phyloP scores from a whole-genome alignment of 1,140 invertebrate species.

The Brachionus calyciflorus region DNA sequence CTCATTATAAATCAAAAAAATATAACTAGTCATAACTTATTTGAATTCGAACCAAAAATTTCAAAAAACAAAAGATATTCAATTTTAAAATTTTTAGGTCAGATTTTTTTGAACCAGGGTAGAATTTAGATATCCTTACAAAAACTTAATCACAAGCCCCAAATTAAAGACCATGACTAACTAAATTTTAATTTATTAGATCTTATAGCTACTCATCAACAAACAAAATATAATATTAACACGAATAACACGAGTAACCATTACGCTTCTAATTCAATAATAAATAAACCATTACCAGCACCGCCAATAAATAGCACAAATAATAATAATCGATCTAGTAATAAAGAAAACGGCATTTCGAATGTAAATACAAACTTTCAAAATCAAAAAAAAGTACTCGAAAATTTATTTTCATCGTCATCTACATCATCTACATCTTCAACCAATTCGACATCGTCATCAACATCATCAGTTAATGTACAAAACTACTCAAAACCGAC shows the following conservation, averaged over 20 bases:
- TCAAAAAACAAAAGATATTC: too few relatives aligned
- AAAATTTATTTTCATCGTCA: slow-evolving; percentile 22
- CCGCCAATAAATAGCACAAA: not conserved
- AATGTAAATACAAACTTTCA: slow-evolving; percentile 17
- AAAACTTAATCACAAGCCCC: too few relatives aligned
- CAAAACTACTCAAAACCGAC: not conserved
- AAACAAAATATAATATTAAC: slow-evolving; percentile 18
- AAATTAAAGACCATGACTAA: too few relatives aligned
- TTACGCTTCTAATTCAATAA: slow-evolving; percentile 31
- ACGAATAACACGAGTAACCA: slow-evolving; percentile 28
- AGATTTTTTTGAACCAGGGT: too few relatives aligned
- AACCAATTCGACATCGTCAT: not conserved
- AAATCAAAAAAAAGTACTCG: slow-evolving; percentile 17
- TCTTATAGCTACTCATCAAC: slow-evolving; percentile 37
- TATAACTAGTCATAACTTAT: too few relatives aligned
- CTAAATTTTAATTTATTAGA: not conserved
- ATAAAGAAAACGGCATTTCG: slow-evolving; percentile 13
- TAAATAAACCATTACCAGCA: slow-evolving; percentile 18
- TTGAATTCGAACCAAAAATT: too few relatives aligned
- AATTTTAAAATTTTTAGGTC: too few relatives aligned
- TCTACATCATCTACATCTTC: not conserved
- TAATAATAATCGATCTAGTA: slow-evolving; percentile 16
- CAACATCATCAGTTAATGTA: slow-evolving; percentile 12
- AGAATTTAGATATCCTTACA: too few relatives aligned
- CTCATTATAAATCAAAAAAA: too few relatives aligned